These are phyloP conservation scores for Pterocles burchelli DNA, from an alignment of 2,113 vertebrate species.

Conservation along the genomic window DNA sequence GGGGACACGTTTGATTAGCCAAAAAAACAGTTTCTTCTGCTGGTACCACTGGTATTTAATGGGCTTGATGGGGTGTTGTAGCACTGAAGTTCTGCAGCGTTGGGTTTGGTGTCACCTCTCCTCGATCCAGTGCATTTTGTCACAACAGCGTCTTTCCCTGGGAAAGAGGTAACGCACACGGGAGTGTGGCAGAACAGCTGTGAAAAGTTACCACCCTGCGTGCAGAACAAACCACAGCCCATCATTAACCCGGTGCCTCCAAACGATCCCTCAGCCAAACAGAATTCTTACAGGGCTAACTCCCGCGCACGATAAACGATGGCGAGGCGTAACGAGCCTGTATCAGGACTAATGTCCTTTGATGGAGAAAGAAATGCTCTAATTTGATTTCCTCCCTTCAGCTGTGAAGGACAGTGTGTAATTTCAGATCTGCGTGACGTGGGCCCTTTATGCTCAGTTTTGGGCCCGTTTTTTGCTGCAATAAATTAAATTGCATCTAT, in stretches of 20 bases:
- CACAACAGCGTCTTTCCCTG: not conserved
- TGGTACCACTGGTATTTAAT: not conserved
- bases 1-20: slow-evolving; percentile 2
- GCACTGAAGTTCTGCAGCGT: not conserved
- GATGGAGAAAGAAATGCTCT: slow-evolving; percentile 18
- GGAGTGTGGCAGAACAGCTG: not conserved
- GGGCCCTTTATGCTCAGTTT: not conserved
- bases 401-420: not conserved
- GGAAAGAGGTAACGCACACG: accelerated
- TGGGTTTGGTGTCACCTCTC: not conserved
- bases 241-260: accelerated
- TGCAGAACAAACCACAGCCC: accelerated
- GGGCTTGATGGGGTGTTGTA: not conserved
- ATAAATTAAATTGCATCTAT: not conserved
- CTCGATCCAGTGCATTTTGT: accelerated
- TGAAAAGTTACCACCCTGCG: not conserved
- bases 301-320: accelerated
- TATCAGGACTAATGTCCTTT: not conserved
- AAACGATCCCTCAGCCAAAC: accelerated
- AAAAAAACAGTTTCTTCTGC: not conserved
- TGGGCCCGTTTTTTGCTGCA: not conserved
- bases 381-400: slow-evolving; percentile 38
- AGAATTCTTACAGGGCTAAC: not conserved
- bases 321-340: not conserved
- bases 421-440: not conserved